These are phyloP conservation scores for Pseudochirops corinnae DNA, from an alignment of 2,797 vertebrate species.

Conservation along the genomic window DNA sequence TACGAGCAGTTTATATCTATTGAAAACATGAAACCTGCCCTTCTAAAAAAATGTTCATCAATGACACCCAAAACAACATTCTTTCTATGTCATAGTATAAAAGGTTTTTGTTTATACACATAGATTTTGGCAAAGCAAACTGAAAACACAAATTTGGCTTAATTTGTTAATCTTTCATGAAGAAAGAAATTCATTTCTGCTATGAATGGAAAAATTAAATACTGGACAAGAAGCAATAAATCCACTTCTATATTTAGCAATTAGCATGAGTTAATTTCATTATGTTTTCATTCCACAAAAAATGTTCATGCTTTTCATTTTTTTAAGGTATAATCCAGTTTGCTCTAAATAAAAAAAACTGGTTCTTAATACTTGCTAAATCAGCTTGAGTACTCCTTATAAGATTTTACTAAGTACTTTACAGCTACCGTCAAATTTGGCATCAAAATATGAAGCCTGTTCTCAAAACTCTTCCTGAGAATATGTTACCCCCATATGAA, in stretches of 20 bases:
- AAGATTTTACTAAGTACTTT: slow-evolving; percentile 70
- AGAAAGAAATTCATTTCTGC: slow-evolving; percentile 45
- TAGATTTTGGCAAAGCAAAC: slow-evolving; percentile 14
- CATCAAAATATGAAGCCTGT: slow-evolving; percentile 34
- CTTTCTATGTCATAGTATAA: slow-evolving; percentile 55
- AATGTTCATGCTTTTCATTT: slow-evolving; percentile 72
- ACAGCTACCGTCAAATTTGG: slow-evolving; percentile 23
- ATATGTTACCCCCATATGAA: neutral
- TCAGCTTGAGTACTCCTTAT: slow-evolving; percentile 62
- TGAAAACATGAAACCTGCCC: slow-evolving; percentile 68
- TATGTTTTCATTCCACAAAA: slow-evolving; percentile 62
- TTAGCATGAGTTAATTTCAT: slow-evolving; percentile 66
- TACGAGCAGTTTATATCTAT: slow-evolving; percentile 49
- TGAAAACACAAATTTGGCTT: slow-evolving; percentile 7
- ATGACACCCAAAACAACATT: slow-evolving; percentile 59
- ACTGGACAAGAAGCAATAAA: slow-evolving; percentile 65
- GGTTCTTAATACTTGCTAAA: slow-evolving; percentile 72
- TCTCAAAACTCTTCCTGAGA: slow-evolving; percentile 56
- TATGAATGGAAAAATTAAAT: slow-evolving; percentile 56
- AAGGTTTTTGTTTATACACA: neutral
- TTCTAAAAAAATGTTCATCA: slow-evolving; percentile 69
- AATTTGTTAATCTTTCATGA: slow-evolving; percentile 27
- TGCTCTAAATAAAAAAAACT: slow-evolving; percentile 73
- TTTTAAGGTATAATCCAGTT: slow-evolving; percentile 76
- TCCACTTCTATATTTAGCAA: slow-evolving; percentile 71